Evolutionary conservation across 2,113 vertebrate genomes (phyloP).

Genomic region (human (Homo sapiens)): GRCh38 chr12:23304501-23305000

Average conservation of each 20-base stretch:
- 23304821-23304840: neutral
- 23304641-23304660: neutral
- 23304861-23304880: neutral
- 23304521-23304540: neutral
- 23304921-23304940: neutral
- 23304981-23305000: neutral
- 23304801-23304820: neutral
- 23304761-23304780: neutral
- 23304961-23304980: neutral
- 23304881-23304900: neutral
- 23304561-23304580: neutral
- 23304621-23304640: neutral
- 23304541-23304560: neutral
- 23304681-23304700: neutral
- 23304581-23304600: neutral
- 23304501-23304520: neutral
- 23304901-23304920: neutral
- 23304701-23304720: neutral
- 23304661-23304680: neutral
- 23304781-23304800: neutral
- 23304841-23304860: neutral
- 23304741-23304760: neutral
- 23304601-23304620: neutral
- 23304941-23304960: neutral
- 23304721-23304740: neutral